Percentiles rank a stretch among this genome's conserved stretches.
Conservation (phyloP, 1,140 invertebrate genomes). For the Nylanderia fulva region DNA sequence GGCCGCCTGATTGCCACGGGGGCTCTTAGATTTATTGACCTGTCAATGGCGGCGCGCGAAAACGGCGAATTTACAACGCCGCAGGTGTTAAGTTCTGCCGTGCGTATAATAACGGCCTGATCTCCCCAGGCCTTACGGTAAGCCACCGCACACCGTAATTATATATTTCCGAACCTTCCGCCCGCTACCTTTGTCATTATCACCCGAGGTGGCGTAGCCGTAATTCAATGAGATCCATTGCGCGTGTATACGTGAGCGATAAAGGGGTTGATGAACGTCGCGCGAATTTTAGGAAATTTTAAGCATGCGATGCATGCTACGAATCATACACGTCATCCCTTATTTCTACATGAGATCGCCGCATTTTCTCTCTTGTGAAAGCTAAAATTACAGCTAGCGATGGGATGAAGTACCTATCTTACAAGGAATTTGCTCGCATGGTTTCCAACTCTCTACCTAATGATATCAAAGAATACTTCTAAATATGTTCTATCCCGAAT, state of each 20-base stretch:
- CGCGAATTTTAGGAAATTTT: slow-evolving; percentile 62
- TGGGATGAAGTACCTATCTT: too few species aligned
- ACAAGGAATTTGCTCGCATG: too few species aligned
- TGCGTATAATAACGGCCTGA: slow-evolving; percentile 77
- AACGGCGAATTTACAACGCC: slow-evolving; percentile 81
- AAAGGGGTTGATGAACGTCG: slow-evolving; percentile 39
- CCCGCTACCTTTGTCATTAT: slow-evolving; percentile 77
- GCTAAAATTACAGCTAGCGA: not conserved
- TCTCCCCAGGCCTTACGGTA: slow-evolving; percentile 72
- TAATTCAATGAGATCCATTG: slow-evolving; percentile 73
- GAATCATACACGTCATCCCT: not conserved
- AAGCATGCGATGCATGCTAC: not conserved
- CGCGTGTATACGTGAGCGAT: slow-evolving; percentile 42
- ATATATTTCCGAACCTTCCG: slow-evolving; percentile 73
- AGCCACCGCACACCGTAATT: slow-evolving; percentile 80
- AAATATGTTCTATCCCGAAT: too few species aligned
- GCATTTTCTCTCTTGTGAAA: not conserved
- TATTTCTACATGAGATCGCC: not conserved
- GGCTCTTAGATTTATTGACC: slow-evolving; percentile 82
- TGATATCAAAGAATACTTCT: too few species aligned
- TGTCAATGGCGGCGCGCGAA: slow-evolving; percentile 80
- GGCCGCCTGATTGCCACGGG: slow-evolving; percentile 76
- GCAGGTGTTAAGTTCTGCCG: slow-evolving; percentile 82
- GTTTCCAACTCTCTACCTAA: too few species aligned
- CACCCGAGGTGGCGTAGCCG: slow-evolving; percentile 66